Base-by-base conservation (phyloP, 35 echinoderm and acorn worm genomes). In the Holothuria glaberrima region DNA sequence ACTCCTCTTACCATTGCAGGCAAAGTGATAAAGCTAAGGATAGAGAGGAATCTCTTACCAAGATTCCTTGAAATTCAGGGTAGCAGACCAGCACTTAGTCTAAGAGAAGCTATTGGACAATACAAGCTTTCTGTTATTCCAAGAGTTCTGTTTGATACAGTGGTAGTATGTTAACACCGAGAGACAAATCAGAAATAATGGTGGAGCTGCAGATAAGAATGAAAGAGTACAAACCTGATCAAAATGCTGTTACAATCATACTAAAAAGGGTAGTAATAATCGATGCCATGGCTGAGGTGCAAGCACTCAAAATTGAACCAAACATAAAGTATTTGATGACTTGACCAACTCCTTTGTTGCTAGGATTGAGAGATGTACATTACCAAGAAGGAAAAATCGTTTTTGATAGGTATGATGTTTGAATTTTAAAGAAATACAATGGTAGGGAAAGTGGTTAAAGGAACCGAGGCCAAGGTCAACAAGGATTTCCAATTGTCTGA, bases 221-320 rank as follows among this genome's bases (percentile, higher is more conserved):
- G 79, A 83, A 83, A 6, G 52, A 54, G 38, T 83, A 83, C 41
- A 83, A 83, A 54, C 41, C 79, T 4, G 79, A 83, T 59, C 4
- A 83, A 30, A 30, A 57, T 57, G 27, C 33, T 86, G 83, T n/a
- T n/a, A n/a, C n/a, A n/a, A n/a, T n/a, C n/a, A n/a, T n/a, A n/a
- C n/a, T n/a, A n/a, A 45, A 67, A 24, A 86, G 65, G 83, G 28
- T 86, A 41, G 83, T 57, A 61, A 86, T 86, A 25, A 66, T 86
- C 29, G 83, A 86, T 67, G 59, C 57, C 24, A 86, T 86, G 83
- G 83, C 83, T 38, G 83, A 86, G 60, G 83, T 86, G 56, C 59
- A 86, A 86, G 59, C 60, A 64, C 57, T 86, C 59, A 86, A 86
- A 14, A 86, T 86, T 66, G 83, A 86, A 86, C 83, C 83, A 86